Conservation (phyloP, 2,888 invertebrate genomes). For the Ypsolopha sequella region DNA sequence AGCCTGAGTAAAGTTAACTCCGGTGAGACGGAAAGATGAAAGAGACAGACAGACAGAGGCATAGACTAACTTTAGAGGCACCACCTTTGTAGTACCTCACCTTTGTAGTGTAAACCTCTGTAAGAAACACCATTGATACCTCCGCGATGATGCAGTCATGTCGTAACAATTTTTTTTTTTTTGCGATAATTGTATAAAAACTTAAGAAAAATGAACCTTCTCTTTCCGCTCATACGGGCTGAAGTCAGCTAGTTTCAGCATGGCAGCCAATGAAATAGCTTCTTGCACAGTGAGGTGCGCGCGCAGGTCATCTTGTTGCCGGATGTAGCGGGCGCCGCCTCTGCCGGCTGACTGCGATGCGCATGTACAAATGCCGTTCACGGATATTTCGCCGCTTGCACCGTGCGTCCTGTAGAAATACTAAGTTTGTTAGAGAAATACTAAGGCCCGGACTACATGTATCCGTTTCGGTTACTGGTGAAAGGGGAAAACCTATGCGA, state of each 20-base stretch:
- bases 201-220: conserved; percentile 65
- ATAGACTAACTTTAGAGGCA: too few species aligned
- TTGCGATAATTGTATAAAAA: not conserved
- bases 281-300: conserved; percentile 83
- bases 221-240: conserved; percentile 76
- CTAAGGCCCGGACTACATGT: too few species aligned
- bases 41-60: too few species aligned
- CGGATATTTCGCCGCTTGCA: conserved; percentile 77
- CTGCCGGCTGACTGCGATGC: conserved; percentile 78
- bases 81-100: too few species aligned
- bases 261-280: conserved; percentile 85
- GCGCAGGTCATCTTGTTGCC: conserved; percentile 84
- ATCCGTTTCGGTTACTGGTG: too few species aligned
- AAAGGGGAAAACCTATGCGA: too few species aligned
- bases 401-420: conserved; percentile 73
- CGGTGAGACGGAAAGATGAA: too few species aligned
- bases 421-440: too few species aligned
- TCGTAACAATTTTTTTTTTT: not conserved
- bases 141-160: too few species aligned
- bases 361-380: conserved; percentile 73
- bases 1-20: too few species aligned
- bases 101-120: too few species aligned
- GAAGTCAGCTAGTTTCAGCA: conserved; percentile 83
- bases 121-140: too few species aligned
- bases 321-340: conserved; percentile 85